Percentiles rank a stretch among this genome's conserved stretches.
Evolutionary conservation across 2,888 invertebrate species (phyloP).

Genomic region (Drosophila paramelanica): DNA sequence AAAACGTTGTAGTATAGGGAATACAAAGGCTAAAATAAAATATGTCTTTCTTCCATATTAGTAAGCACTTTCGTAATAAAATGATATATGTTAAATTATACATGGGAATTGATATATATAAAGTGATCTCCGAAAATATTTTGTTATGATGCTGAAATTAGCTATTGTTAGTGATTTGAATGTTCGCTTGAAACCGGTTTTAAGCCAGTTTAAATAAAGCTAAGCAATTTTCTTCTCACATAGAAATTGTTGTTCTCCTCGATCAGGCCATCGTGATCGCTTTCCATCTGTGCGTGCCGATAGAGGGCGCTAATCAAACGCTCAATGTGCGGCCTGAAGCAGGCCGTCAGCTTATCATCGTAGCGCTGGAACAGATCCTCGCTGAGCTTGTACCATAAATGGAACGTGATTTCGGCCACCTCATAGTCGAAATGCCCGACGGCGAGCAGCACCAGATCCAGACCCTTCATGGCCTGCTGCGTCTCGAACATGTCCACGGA

Average conservation of each 20-base stretch:
- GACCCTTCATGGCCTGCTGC: slow-evolving; percentile 89
- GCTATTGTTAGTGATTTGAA: too few species aligned
- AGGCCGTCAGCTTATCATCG: slow-evolving; percentile 90
- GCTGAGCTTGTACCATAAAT: slow-evolving; percentile 97
- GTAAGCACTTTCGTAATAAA: too few species aligned
- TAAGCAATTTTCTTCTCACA: slow-evolving; percentile 81
- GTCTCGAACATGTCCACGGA: slow-evolving; percentile 91
- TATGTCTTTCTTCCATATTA: too few species aligned
- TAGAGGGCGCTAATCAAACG: slow-evolving; percentile 95
- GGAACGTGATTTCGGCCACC: slow-evolving; percentile 96
- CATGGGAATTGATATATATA: background rate
- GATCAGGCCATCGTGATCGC: slow-evolving; percentile 94
- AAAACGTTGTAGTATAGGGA: background rate
- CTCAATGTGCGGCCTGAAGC: slow-evolving; percentile 96
- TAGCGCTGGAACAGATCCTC: slow-evolving; percentile 96
- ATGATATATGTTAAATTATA: too few species aligned
- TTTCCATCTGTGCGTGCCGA: slow-evolving; percentile 97
- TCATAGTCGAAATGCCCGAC: slow-evolving; percentile 99
- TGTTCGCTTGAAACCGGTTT: too few species aligned
- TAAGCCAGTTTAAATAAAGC: too few species aligned
- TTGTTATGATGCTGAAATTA: too few species aligned
- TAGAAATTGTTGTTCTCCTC: slow-evolving; percentile 93
- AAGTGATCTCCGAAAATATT: too few species aligned
- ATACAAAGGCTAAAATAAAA: slow-evolving; percentile 6
- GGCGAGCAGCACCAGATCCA: slow-evolving; percentile 95